Evolutionary conservation across 2,888 invertebrate species (phyloP).

Genomic region (Hirtodrosophila confusa): DNA sequence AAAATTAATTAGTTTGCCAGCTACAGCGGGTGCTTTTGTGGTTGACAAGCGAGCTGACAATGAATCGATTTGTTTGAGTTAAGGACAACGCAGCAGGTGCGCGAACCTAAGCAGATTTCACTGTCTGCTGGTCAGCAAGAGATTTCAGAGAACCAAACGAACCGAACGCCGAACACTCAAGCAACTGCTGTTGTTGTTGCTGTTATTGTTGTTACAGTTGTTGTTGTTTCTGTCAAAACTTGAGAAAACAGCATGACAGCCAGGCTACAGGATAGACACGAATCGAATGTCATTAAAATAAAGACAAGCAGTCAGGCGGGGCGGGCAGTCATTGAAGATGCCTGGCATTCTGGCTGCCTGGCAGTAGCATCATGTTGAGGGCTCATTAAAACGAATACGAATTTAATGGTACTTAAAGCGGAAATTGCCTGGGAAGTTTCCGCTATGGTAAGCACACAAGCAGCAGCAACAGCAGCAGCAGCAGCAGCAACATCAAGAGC

Average conservation of each 20-base stretch:
- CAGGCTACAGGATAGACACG: slow-evolving; percentile 51
- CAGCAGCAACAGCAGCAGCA: not conserved
- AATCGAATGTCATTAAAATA: slow-evolving; percentile 76
- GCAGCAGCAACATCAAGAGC: slow-evolving; percentile 15
- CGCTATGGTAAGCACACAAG: slow-evolving; percentile 62
- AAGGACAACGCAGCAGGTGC: slow-evolving; percentile 37
- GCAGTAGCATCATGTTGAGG: slow-evolving; percentile 73
- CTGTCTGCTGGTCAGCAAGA: slow-evolving; percentile 60
- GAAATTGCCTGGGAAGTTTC: slow-evolving; percentile 80
- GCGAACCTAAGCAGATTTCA: slow-evolving; percentile 60
- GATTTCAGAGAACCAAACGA: slow-evolving; percentile 16
- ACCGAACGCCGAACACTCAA: slow-evolving; percentile 30
- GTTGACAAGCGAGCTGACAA: slow-evolving; percentile 61
- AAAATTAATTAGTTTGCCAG: slow-evolving; percentile 70
- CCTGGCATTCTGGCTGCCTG: slow-evolving; percentile 7
- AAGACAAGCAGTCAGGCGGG: slow-evolving; percentile 43
- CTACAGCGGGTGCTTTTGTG: slow-evolving; percentile 28
- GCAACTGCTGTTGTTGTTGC: slow-evolving; percentile 12
- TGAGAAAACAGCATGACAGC: slow-evolving; percentile 40
- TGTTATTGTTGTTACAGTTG: slow-evolving; percentile 5
- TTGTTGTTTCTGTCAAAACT: slow-evolving; percentile 14
- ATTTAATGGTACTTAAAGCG: slow-evolving; percentile 80
- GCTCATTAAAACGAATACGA: slow-evolving; percentile 80
- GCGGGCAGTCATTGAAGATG: slow-evolving; percentile 32
- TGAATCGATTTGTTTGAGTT: slow-evolving; percentile 55